Evolutionary conservation across 2,888 invertebrate genomes (phyloP).

Genomic region (Arenicola marina): DNA sequence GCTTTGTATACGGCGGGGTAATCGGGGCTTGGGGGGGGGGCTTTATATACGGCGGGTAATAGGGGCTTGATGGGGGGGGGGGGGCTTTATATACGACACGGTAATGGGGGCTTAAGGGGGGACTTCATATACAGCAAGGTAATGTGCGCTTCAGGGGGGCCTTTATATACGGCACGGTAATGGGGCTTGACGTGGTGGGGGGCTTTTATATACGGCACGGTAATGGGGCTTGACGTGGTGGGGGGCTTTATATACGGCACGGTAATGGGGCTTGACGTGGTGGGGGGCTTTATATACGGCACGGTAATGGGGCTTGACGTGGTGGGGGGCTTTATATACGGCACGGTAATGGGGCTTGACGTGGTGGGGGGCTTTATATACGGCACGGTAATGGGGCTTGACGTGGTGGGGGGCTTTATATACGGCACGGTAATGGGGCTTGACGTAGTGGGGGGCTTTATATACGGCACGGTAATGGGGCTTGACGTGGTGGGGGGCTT

Average conservation of each 20-base stretch:
- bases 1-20: not conserved
- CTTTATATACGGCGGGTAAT: not conserved
- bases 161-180: constrained; percentile 1
- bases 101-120: not conserved
- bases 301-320: too few relatives aligned
- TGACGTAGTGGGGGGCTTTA: not conserved
- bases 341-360: not conserved
- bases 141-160: not conserved
- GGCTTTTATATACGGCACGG: too few relatives aligned
- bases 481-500: not conserved
- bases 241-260: not conserved
- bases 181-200: not conserved
- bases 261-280: not conserved
- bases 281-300: too few relatives aligned
- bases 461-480: too few relatives aligned
- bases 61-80: not conserved
- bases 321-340: not conserved
- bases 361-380: not conserved
- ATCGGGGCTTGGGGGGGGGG: not conserved
- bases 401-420: not conserved
- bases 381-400: too few relatives aligned
- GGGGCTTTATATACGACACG: not conserved
- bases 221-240: too few relatives aligned
- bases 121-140: not conserved
- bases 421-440: not conserved